Evolutionary conservation across 2,113 vertebrate species (phyloP), one percentile per base, ranked within the genome.

Genomic region (Ammodytes marinus): DNA sequence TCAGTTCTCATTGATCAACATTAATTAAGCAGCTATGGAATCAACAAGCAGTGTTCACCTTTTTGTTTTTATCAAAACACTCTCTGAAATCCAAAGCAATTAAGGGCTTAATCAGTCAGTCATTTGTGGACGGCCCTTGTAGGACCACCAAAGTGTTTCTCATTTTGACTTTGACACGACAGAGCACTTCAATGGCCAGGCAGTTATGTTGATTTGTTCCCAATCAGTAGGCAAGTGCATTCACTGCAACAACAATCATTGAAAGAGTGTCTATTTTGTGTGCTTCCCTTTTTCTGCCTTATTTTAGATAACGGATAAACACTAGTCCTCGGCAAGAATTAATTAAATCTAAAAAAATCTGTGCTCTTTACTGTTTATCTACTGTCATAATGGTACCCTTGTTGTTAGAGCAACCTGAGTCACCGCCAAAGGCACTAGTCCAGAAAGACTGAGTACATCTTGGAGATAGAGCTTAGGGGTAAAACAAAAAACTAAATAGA

Each of bases 401-500:
- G 50, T 60, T 68, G 39, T 65, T 76, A 67, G 43, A 74, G 65
- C 3, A 71, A 39, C 49, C 13, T 77, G 58, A 61, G 45, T 80
- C 52, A 66, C 60, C 46, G 12, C 47, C 17, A 35, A 58, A 60
- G 13, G 77, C 35, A 74, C 11, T 14, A 13, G 1, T 55, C 66
- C 49, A 15, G 42, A 73, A 19, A 79, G 5, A 63, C 12, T 10
- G 64, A 19, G 61, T n/a, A 75, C 46, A 72, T 63, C 54, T 64
- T 55, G 35, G 46, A 59, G 58, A 63, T 71, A 66, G 40, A 42
- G 42, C 74, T 80, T 69, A 6, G 27, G 64, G 49, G 19, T 0
- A 3, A 17, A n/a, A 27, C 27, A 27, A 43, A 58, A 10, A 19
- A 1, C 61, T 76, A 84, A 65, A 84, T 78, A 69, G 82, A 89